Evolutionary conservation across 2,888 invertebrate genomes (phyloP).

Genomic region (Eupithecia subumbrata): DNA sequence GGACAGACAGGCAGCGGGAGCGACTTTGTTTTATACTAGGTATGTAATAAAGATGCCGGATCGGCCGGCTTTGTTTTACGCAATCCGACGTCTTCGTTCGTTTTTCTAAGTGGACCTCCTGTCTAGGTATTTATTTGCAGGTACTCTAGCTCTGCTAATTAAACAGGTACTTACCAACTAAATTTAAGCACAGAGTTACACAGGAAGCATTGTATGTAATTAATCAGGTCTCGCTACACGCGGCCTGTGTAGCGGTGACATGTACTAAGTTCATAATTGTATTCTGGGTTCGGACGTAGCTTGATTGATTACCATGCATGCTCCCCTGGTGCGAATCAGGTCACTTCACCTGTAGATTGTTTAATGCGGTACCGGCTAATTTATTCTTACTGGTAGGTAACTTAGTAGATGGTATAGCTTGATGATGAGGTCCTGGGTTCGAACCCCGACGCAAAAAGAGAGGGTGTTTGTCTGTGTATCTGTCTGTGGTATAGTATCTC

Average conservation of each 20-base stretch:
- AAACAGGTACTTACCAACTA: background rate
- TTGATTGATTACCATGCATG: slow-evolving; percentile 75
- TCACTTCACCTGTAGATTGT: slow-evolving; percentile 62
- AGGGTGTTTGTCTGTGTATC: no score
- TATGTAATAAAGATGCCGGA: no score
- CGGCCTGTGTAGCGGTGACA: slow-evolving; percentile 67
- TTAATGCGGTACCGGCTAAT: background rate
- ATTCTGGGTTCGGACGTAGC: slow-evolving; percentile 78
- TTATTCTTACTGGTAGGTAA: background rate
- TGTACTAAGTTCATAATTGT: slow-evolving; percentile 81
- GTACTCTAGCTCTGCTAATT: background rate
- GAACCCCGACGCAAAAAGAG: no score
- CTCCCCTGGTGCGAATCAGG: slow-evolving; percentile 62
- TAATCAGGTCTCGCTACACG: slow-evolving; percentile 70
- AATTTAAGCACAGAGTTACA: no score
- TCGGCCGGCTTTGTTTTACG: no score
- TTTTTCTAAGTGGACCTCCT: background rate
- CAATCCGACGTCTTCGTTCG: no score
- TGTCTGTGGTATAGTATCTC: no score
- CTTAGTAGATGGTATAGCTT: background rate
- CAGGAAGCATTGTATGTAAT: slow-evolving; percentile 52
- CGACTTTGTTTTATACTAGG: no score
- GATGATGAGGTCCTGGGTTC: no score
- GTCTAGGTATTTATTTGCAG: background rate
- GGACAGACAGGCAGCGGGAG: no score